Conservation (phyloP, 2,888 invertebrate genomes). For the Catocala fraxini region DNA sequence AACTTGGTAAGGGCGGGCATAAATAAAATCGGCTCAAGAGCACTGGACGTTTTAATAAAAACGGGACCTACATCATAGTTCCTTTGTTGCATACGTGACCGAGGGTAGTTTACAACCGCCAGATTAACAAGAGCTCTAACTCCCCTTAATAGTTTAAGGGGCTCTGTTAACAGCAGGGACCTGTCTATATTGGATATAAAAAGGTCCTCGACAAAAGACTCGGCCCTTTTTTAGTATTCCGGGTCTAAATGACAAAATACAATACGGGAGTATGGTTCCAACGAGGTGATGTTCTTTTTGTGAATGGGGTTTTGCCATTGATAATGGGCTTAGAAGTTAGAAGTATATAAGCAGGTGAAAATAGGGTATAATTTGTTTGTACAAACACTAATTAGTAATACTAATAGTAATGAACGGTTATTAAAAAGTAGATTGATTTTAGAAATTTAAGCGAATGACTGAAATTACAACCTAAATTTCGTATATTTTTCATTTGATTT, state of each 20-base stretch:
- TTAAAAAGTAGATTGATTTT: too few species aligned
- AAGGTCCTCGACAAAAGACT: constrained; percentile 58
- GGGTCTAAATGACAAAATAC: constrained; percentile 57
- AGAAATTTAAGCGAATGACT: too few species aligned
- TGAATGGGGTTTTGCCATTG: constrained; percentile 11
- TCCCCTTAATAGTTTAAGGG: constrained; percentile 24
- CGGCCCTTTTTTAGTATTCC: constrained; percentile 57
- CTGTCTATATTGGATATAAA: constrained; percentile 45
- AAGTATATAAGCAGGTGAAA: constrained; percentile 1
- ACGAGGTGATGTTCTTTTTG: constrained; percentile 38
- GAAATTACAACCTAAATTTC: too few species aligned
- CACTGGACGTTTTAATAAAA: constrained; percentile 73
- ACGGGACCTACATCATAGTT: constrained; percentile 73
- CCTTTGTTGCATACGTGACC: constrained; percentile 75
- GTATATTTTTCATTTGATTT: too few species aligned
- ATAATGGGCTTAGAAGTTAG: constrained; percentile 15
- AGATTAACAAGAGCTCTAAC: constrained; percentile 51
- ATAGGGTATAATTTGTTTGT: neutral
- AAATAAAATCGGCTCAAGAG: constrained; percentile 68
- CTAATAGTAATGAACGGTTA: too few species aligned
- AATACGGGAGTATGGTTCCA: constrained; percentile 45
- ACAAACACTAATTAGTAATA: neutral
- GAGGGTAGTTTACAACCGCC: constrained; percentile 57
- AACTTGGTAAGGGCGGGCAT: constrained; percentile 57
- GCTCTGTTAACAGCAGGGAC: constrained; percentile 32